Base-by-base conservation (phyloP, 1,140 invertebrate species). In the Pantala flavescens region DNA sequence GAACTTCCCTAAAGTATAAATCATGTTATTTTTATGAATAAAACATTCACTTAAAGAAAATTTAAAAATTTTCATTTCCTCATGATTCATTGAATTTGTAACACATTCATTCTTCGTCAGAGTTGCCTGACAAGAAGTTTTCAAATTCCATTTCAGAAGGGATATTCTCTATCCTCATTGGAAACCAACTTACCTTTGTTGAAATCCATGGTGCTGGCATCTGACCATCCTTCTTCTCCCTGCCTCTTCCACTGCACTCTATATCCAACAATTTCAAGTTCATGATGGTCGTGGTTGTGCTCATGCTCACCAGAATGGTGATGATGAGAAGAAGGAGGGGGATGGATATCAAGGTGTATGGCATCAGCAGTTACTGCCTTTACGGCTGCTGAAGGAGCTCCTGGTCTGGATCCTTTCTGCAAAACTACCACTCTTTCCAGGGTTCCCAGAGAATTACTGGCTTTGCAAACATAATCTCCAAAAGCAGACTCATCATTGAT, bases 381-480 rank as follows among this genome's bases (percentile, higher is more conserved):
- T 12, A 24, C 3, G 3, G 75, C 49, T 12, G 16, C 23, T 7
- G 63, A 74, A 0, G 86, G 87, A 5, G 82, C 76, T 7, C 82
- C 79, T 0, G 87, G 86, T 77, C 86, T 84, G 10, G 82, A 80
- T 43, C 86, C 87, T 76, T 84, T 77, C 43, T 84, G 80, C 43
- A 88, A 77, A 5, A 79, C 81, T 24, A 85, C 84, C 14, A 81
- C 80, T 11, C 85, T 80, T 74, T 86, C 84, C 49, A 86, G 80
- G 74, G 79, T 81, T 16, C 87, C 87, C 76, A 85, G 77, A 43
- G 78, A 79, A 77, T 88, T 88, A 43, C 78, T 79, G 0, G 84
- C 87, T 19, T 81, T 80, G 77, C 87, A 88, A 28, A 83, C 81
- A 78, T 87, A 88, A 74, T 83, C 83, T 16, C 85, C 86, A 74